Base-by-base conservation (phyloP, 2,888 invertebrate species). In the Melanophora roralis region DNA sequence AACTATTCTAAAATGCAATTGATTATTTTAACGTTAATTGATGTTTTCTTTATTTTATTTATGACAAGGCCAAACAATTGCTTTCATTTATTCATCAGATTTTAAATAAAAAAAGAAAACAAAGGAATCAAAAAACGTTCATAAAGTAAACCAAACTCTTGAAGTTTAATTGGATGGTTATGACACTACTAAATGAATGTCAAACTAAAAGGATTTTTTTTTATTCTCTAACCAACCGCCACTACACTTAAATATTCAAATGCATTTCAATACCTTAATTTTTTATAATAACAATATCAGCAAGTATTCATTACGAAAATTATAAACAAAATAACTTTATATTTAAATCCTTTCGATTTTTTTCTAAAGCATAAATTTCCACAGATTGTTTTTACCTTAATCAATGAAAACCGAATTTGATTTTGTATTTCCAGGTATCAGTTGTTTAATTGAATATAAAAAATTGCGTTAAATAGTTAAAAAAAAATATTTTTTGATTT, bases 141-240 rank as follows among this genome's bases (percentile, higher is more conserved):
- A 45, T 45, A 23, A 40, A 32, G 38, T 47, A 57, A 65, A 51
- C 47, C 27, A 36, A 7, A 23, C 45, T 47, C 47, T 62, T 21
- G 55, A 62, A 73, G 62, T 69, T 78, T 65, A 77, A 77, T 77
- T 71, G 77, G 60, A 60, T 55, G n/a, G 65, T 53, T 60, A 47
- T 45, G 60, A 38, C 27, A 65, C 49, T 47, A 67, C 51, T 49
- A 62, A 51, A 47, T 51, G 40, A 69, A 59, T 65, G 71, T 65
- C 59, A 53, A 21, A 77, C 65, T 53, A 51, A 67, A 77, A 53
- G 51, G 53, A 51, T 59, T 45, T 34, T 36, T 12, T 51, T 51
- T 27, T 5, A 27, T 5, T 6, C 27, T 6, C 3, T 6, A 32
- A 57, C 47, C 43, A 60, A 32, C 49, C 64, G 60, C 49, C 51